Evolutionary conservation across 2,797 vertebrate genomes (phyloP).

Genomic region (Artibeus lituratus): DNA sequence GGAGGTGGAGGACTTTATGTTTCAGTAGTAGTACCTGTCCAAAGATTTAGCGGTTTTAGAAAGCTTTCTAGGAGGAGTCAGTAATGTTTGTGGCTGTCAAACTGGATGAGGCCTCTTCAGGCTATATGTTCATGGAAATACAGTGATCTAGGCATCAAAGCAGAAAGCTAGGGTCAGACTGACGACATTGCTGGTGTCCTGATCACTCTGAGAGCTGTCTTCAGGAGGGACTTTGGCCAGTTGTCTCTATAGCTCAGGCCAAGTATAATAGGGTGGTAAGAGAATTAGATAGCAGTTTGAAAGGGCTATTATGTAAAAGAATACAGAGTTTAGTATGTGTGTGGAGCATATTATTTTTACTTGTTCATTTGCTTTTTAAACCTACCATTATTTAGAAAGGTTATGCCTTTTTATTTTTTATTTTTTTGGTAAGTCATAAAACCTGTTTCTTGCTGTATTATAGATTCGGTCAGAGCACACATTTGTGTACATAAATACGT

Average conservation of each 20-base stretch:
- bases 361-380: constrained; percentile 25
- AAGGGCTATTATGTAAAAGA: not conserved
- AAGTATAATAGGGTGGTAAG: not conserved
- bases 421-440: not conserved
- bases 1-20: not conserved
- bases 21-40: not conserved
- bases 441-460: not conserved
- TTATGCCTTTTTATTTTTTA: not conserved
- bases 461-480: not conserved
- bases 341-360: not conserved
- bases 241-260: not conserved
- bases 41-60: constrained; percentile 6
- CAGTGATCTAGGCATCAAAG: not conserved
- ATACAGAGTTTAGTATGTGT: not conserved
- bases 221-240: not conserved
- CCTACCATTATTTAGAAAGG: not conserved
- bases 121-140: not conserved
- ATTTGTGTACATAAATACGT: constrained; percentile 14
- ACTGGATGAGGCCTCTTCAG: not conserved
- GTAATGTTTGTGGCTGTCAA: not conserved
- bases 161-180: not conserved
- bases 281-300: not conserved
- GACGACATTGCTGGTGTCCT: not conserved
- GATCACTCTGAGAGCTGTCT: not conserved
- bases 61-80: not conserved